Percentiles rank a stretch among this genome's conserved stretches.
Evolutionary conservation across 2,113 vertebrate species (phyloP).

Genomic region (Arvicanthis niloticus): DNA sequence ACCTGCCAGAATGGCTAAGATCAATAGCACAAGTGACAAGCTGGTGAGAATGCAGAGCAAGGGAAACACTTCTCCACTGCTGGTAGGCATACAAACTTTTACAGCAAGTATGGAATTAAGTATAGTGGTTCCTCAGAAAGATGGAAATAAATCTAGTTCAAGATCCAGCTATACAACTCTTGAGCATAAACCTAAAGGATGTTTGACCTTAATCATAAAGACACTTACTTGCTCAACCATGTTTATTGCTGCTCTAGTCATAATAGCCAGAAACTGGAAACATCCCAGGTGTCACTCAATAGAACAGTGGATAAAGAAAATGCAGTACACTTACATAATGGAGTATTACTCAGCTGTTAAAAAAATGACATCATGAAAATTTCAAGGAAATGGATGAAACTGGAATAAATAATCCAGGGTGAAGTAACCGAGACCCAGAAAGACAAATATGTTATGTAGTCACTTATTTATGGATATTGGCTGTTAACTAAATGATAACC

Average conservation of each 20-base stretch:
- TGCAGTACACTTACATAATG: neutral
- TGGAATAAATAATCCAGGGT: neutral
- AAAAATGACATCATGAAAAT: neutral
- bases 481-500: neutral
- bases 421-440: neutral
- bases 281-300: neutral
- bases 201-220: neutral
- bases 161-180: neutral
- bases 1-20: neutral
- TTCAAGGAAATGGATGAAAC: neutral
- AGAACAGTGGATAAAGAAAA: neutral
- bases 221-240: neutral
- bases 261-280: neutral
- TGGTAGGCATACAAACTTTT: neutral
- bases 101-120: neutral
- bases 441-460: neutral
- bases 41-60: neutral
- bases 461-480: neutral
- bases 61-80: neutral
- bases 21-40: neutral
- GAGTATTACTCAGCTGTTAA: neutral
- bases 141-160: neutral
- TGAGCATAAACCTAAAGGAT: neutral
- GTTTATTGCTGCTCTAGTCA: neutral
- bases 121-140: neutral